A percentile compares a stretch with the other conserved stretches of the same genome.
These are phyloP conservation scores for Zelleria hepariella DNA, from an alignment of 2,888 invertebrate species.

Conservation along the genomic window DNA sequence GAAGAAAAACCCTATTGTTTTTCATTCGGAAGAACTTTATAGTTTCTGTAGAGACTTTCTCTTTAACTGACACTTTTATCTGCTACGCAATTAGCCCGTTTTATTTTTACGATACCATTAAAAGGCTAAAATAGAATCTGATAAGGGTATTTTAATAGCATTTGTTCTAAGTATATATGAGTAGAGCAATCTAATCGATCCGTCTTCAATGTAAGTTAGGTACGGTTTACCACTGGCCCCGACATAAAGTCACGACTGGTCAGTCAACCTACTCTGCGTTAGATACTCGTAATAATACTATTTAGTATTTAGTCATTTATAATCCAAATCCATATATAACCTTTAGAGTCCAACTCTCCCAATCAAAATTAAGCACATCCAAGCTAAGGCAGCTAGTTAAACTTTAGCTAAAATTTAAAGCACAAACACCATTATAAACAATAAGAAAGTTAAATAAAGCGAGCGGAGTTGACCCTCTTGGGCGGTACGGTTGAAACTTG, in stretches of 20 bases:
- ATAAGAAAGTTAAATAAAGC: constrained; percentile 58
- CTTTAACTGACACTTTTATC: neutral
- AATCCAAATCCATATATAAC: neutral
- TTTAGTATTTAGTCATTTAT: neutral
- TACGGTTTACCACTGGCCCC: constrained; percentile 33
- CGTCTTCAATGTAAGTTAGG: constrained; percentile 39
- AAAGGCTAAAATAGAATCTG: constrained; percentile 25
- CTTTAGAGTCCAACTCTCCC: neutral
- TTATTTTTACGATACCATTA: constrained; percentile 3
- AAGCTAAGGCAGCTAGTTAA: neutral
- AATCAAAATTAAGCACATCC: constrained; percentile 1
- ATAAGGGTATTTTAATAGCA: constrained; percentile 50
- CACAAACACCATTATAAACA: constrained; percentile 63
- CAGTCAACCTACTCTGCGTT: neutral
- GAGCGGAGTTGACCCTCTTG: constrained; percentile 44
- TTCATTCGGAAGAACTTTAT: neutral
- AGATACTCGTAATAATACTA: too few species aligned
- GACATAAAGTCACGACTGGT: constrained; percentile 13
- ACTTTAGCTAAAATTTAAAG: constrained; percentile 25
- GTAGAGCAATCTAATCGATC: constrained; percentile 45
- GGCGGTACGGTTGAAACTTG: constrained; percentile 43
- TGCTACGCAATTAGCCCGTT: neutral
- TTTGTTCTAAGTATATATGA: constrained; percentile 38
- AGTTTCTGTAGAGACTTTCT: neutral
- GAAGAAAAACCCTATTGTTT: neutral